Conservation (phyloP, 2,113 vertebrate genomes). For the Rhipidura dahli region DNA sequence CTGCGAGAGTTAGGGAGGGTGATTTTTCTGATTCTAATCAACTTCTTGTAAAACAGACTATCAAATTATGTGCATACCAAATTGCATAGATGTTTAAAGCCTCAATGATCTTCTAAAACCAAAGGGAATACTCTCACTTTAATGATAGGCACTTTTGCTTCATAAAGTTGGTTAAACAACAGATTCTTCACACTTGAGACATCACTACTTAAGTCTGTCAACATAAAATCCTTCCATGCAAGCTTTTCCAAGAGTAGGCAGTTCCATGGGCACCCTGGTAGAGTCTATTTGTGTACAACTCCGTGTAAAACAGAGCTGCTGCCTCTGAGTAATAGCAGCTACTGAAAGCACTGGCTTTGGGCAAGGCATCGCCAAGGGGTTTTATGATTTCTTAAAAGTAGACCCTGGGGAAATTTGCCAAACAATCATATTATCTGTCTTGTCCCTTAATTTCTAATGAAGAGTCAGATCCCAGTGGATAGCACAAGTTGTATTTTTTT, state of each 20-base stretch:
- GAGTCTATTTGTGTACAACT: conserved; percentile 51
- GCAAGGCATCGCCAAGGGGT: conserved; percentile 1
- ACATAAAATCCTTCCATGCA: conserved; percentile 60
- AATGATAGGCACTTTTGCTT: conserved; percentile 36
- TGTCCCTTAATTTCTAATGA: conserved; percentile 46
- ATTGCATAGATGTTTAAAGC: conserved; percentile 18
- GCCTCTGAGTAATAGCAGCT: background rate
- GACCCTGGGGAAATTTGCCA: background rate
- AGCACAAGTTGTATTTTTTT: background rate
- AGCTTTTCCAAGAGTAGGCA: conserved; percentile 63
- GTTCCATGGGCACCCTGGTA: conserved; percentile 13
- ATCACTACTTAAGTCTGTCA: conserved; percentile 60
- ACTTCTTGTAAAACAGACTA: background rate
- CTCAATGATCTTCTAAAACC: background rate
- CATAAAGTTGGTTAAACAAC: conserved; percentile 53
- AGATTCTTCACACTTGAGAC: conserved; percentile 64
- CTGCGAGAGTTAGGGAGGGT: background rate
- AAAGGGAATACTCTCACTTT: background rate
- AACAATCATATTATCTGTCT: conserved; percentile 46
- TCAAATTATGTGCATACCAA: background rate
- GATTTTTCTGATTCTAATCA: background rate
- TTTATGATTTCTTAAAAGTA: background rate
- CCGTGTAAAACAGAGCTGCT: conserved; percentile 41
- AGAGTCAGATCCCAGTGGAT: background rate
- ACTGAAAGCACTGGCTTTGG: conserved; percentile 3